Percentiles rank a stretch among this genome's conserved stretches.
Conservation (phyloP, 2,797 vertebrate species). For the Clarias platycephalus region DNA sequence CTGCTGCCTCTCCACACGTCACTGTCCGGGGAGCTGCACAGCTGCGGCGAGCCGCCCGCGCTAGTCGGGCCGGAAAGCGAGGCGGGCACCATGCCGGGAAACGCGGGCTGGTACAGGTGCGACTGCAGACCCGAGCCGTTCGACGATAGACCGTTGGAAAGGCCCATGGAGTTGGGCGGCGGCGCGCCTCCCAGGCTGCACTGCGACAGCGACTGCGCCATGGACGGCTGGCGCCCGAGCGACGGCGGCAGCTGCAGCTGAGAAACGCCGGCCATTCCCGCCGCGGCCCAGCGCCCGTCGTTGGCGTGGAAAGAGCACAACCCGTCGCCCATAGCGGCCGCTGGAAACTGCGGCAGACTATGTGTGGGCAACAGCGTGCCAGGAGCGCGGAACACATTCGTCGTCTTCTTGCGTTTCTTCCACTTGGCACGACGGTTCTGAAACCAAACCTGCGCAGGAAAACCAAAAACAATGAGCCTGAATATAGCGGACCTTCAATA, state of each 20-base stretch:
- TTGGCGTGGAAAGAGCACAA: conserved; percentile 97
- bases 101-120: conserved; percentile 95
- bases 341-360: conserved; percentile 88
- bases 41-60: conserved; percentile 92
- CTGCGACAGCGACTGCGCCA: conserved; percentile 96
- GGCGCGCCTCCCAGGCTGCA: conserved; percentile 91
- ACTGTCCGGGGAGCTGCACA: conserved; percentile 97
- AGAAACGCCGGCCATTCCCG: conserved; percentile 90
- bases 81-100: conserved; percentile 93
- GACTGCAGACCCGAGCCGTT: conserved; percentile 94
- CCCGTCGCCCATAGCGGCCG: conserved; percentile 94
- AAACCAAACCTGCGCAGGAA: conserved; percentile 88
- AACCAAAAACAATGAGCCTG: background rate
- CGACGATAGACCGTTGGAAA: conserved; percentile 91
- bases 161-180: conserved; percentile 91
- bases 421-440: conserved; percentile 96
- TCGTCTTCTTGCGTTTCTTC: conserved; percentile 99
- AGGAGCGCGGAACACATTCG: conserved; percentile 92
- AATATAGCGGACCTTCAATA: background rate
- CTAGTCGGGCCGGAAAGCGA: conserved; percentile 92
- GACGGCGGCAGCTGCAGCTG: conserved; percentile 91
- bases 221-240: conserved; percentile 87
- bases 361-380: conserved; percentile 92
- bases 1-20: conserved; percentile 99
- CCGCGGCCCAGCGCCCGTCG: conserved; percentile 93